Evolutionary conservation across 2,888 invertebrate genomes (phyloP), one percentile per base, ranked within the genome.

Genomic region (Limnephilus marmoratus): DNA sequence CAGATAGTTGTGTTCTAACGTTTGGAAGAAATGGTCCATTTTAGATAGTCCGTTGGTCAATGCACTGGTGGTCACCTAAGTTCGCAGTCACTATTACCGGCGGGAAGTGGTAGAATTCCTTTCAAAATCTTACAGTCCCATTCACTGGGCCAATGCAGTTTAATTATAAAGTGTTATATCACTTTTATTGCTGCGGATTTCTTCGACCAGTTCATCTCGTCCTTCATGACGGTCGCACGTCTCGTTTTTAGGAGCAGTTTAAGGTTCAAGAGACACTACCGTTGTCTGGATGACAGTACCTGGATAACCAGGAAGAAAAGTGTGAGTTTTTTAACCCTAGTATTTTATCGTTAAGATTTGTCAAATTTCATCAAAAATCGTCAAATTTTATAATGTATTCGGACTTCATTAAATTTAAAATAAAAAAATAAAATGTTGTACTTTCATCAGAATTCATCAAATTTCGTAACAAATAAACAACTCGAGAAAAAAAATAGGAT

Each of bases 181-280:
- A 45, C 37, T 49, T 86, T 29, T 86, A 53, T 86, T 45, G 49
- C 49, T 80, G 88, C 88, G 37, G 1, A 89, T 41, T 89, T 89
- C 80, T 41, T 5, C 34, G 12, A 37, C 45, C 88, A 89, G 88
- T 89, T 89, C 88, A 24, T 80, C 88, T 89, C 88, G 68, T 89
- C 88, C 88, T 89, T 89, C 88, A 89, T 89, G 88, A 89, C 88
- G 88, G 31, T 89, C 88, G 80, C 88, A 89, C 88, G 88, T 45
- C 88, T 89, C 24, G n/a, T 89, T 37, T 41, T 89, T 80, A 89
- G 88, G 88, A 80, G 88, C 9, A 80, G 88, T 81, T 37, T 89
- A 15, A 68, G 41, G 37, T 80, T 80, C 45, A 89, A 87, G 80
- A 80, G 53, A n/a, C 37, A 80, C 80, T 45, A 45, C 18, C 41